A percentile compares a stretch with the other conserved stretches of the same genome.
Conservation (phyloP, 2,113 vertebrate genomes). For the Corythornis cristatus region DNA sequence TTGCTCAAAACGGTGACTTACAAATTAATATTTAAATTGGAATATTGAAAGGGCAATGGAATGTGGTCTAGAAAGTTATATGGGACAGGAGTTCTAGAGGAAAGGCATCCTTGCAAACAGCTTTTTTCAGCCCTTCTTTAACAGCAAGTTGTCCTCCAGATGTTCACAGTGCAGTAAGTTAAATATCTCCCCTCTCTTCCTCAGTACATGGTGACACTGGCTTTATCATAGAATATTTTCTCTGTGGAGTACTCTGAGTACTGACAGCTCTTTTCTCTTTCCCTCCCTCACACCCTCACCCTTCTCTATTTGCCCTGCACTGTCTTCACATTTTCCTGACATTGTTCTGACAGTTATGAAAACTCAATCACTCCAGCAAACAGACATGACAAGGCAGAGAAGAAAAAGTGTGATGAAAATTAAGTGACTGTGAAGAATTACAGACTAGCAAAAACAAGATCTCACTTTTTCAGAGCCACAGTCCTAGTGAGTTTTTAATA, state of each 20-base stretch:
- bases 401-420: neutral
- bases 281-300: neutral
- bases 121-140: too few relatives aligned
- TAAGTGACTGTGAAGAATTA: neutral
- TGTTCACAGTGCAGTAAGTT: too few relatives aligned
- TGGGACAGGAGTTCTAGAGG: too few relatives aligned
- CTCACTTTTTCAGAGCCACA: neutral
- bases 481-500: neutral
- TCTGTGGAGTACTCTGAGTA: neutral
- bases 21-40: too few relatives aligned
- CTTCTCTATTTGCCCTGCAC: conserved; percentile 39
- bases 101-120: too few relatives aligned
- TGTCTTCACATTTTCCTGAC: conserved; percentile 28
- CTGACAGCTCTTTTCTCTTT: conserved; percentile 51
- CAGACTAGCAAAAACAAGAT: neutral
- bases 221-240: neutral
- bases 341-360: conserved; percentile 44
- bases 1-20: too few relatives aligned
- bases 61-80: too few relatives aligned
- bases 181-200: too few relatives aligned
- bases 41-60: too few relatives aligned
- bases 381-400: neutral
- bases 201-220: too few relatives aligned
- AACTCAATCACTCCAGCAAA: conserved; percentile 53
- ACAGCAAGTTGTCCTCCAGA: too few relatives aligned